phyloP scores from a whole-genome alignment of 2,888 invertebrate species.

The Drosophila falleni region DNA sequence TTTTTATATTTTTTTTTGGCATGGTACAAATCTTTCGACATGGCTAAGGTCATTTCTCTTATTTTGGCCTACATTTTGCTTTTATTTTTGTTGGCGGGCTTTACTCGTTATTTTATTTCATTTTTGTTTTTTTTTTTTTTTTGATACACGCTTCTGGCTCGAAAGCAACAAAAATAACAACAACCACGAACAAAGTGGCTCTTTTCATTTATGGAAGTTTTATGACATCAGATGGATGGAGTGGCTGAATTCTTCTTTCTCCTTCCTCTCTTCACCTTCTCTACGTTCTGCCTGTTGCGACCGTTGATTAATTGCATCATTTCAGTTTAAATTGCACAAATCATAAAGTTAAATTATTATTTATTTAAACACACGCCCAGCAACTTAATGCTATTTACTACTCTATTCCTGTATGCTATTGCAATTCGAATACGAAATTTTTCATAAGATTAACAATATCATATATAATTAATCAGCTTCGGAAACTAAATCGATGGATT shows the following conservation, averaged over 20 bases:
- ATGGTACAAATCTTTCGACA: slow-evolving; percentile 60
- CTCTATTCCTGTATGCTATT: background rate
- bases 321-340: slow-evolving; percentile 58
- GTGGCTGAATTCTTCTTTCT: background rate
- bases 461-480: background rate
- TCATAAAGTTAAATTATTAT: slow-evolving; percentile 50
- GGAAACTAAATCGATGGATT: background rate
- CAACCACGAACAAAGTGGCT: slow-evolving; percentile 26
- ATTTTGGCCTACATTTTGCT: slow-evolving; percentile 65
- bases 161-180: slow-evolving; percentile 16
- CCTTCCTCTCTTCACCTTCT: background rate
- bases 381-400: slow-evolving; percentile 34
- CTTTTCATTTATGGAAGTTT: slow-evolving; percentile 50
- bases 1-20: slow-evolving; percentile 38
- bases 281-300: slow-evolving; percentile 19
- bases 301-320: slow-evolving; percentile 66
- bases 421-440: background rate
- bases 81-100: slow-evolving; percentile 33
- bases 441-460: background rate
- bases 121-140: slow-evolving; percentile 20
- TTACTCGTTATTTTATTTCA: slow-evolving; percentile 11
- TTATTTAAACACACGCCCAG: slow-evolving; percentile 40
- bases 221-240: slow-evolving; percentile 52
- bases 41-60: slow-evolving; percentile 68
- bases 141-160: slow-evolving; percentile 41